These are phyloP conservation scores for Lemur catta DNA, from an alignment of 2,797 vertebrate species.

Conservation along the genomic window DNA sequence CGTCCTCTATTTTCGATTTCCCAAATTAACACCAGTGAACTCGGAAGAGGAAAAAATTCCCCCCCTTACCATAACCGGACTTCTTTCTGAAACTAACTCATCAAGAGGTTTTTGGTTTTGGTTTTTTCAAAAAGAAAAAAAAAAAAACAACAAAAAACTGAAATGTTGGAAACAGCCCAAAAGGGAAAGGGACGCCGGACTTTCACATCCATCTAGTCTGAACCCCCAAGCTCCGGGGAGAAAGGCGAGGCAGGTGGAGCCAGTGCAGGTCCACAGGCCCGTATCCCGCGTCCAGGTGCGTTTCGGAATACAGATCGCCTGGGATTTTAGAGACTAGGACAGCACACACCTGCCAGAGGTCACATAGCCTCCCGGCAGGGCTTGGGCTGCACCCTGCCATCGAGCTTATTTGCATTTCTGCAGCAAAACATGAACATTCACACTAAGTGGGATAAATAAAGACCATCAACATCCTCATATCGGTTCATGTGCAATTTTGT, in stretches of 20 bases:
- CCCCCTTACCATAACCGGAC: neutral
- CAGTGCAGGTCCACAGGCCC: neutral
- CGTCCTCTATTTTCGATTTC: neutral
- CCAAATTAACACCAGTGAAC: neutral
- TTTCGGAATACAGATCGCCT: neutral
- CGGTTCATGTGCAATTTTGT: neutral
- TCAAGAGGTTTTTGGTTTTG: neutral
- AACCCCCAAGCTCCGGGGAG: neutral
- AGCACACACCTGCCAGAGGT: neutral
- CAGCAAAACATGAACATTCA: neutral
- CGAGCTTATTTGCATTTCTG: neutral
- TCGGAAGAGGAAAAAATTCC: neutral
- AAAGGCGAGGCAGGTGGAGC: neutral
- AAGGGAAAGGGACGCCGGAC: neutral
- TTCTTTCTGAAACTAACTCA: slow-evolving; percentile 25
- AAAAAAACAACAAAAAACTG: too few relatives aligned
- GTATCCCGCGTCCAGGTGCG: neutral
- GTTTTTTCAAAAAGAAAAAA: neutral
- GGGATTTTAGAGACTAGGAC: neutral
- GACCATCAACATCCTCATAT: neutral
- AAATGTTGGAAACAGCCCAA: slow-evolving; percentile 2
- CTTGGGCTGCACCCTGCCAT: neutral
- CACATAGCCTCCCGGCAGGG: neutral
- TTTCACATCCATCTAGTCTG: slow-evolving; percentile 11
- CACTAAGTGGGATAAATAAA: neutral